These are phyloP conservation scores for Oryzias woworae DNA, from an alignment of 2,113 vertebrate genomes.

Conservation along the genomic window DNA sequence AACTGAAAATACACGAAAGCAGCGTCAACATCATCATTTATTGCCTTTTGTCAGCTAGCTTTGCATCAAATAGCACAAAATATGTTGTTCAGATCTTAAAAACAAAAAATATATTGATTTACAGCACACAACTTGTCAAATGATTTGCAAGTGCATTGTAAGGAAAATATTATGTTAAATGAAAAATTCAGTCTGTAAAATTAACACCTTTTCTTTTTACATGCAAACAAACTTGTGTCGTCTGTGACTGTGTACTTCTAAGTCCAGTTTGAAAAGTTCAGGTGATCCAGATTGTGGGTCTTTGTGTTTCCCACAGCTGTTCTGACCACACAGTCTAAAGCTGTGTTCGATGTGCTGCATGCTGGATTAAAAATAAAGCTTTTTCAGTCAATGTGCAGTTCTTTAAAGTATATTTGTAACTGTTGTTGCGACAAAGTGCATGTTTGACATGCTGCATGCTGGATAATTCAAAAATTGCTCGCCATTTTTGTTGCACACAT, in stretches of 20 bases:
- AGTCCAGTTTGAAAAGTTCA: background rate
- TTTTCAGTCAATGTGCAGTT: constrained; percentile 28
- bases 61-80: background rate
- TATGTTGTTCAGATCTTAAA: too few relatives aligned
- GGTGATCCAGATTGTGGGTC: too few relatives aligned
- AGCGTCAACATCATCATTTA: background rate
- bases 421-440: background rate
- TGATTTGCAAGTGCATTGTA: too few relatives aligned
- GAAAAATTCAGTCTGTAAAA: too few relatives aligned
- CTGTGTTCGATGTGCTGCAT: constrained; percentile 37
- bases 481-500: too few relatives aligned
- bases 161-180: too few relatives aligned
- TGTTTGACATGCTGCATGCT: too few relatives aligned
- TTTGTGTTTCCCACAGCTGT: background rate
- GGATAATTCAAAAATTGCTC: too few relatives aligned
- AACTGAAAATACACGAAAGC: constrained; percentile 9
- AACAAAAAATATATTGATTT: too few relatives aligned
- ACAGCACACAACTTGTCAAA: too few relatives aligned
- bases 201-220: too few relatives aligned
- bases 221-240: too few relatives aligned
- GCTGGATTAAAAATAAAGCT: constrained; percentile 43
- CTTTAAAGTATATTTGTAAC: background rate
- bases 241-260: background rate
- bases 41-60: background rate
- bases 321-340: constrained; percentile 11